Percentiles rank a stretch among this genome's conserved stretches.
Evolutionary conservation across 2,113 vertebrate species (phyloP).

Genomic region (Agapornis roseicollis): DNA sequence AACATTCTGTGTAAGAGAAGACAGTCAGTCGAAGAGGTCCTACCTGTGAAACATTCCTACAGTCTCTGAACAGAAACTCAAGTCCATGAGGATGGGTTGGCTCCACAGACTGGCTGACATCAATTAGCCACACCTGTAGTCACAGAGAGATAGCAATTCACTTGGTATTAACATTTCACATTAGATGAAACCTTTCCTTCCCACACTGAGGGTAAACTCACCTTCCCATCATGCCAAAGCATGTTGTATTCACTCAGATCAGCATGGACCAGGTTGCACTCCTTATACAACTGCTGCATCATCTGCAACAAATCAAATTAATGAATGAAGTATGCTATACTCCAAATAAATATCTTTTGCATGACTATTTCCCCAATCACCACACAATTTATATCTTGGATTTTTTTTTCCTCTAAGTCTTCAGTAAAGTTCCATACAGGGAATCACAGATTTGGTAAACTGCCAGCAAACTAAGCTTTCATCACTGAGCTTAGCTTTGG

Average conservation of each 20-base stretch:
- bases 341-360: not conserved
- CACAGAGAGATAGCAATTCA: not conserved
- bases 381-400: not conserved
- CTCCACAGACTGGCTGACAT: constrained; percentile 96
- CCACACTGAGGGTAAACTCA: constrained; percentile 17
- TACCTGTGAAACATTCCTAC: constrained; percentile 93
- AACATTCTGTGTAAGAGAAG: not conserved
- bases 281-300: constrained; percentile 89
- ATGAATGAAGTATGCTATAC: not conserved
- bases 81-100: constrained; percentile 93
- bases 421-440: not conserved
- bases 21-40: not conserved
- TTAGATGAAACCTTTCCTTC: not conserved
- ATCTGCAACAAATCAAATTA: constrained; percentile 72
- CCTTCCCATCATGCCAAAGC: constrained; percentile 90
- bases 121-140: constrained; percentile 92
- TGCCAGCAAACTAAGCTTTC: not conserved
- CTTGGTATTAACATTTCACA: not conserved
- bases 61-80: constrained; percentile 95
- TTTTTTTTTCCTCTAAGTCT: not conserved
- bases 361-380: not conserved
- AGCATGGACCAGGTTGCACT: constrained; percentile 93
- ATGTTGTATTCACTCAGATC: constrained; percentile 98
- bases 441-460: not conserved
- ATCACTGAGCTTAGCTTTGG: not conserved